Conservation (phyloP, 2,113 vertebrate genomes). For the Falco punctatus region DNA sequence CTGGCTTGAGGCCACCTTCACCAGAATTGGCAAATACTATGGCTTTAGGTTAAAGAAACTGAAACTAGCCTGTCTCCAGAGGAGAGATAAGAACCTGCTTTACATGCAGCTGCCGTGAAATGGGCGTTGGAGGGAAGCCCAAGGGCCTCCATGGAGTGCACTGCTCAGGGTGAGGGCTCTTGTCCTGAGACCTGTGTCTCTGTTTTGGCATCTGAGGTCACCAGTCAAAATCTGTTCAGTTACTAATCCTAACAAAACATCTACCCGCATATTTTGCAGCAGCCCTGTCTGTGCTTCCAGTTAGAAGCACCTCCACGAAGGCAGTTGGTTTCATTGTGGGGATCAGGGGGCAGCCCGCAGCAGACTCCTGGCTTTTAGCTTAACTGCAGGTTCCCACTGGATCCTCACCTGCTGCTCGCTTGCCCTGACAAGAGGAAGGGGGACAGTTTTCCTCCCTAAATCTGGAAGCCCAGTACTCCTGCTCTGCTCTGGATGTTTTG, state of each 20-base stretch:
- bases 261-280: background rate
- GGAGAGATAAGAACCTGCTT: background rate
- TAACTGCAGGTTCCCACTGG: background rate
- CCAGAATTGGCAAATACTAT: background rate
- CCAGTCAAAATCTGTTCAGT: background rate
- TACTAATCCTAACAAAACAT: background rate
- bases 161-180: background rate
- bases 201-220: background rate
- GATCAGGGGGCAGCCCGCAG: accelerated
- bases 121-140: background rate
- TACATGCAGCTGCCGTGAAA: background rate
- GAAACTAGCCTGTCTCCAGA: background rate
- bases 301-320: background rate
- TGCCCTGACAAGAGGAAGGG: background rate
- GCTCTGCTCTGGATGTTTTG: background rate
- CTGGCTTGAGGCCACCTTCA: background rate
- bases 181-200: background rate
- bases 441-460: background rate
- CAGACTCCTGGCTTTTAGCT: background rate
- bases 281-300: background rate
- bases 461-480: background rate
- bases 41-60: background rate
- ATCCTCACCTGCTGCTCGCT: background rate
- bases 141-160: no score
- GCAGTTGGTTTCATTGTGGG: background rate